Conservation (phyloP, 2,797 vertebrate genomes). For the Echiichthys vipera region DNA sequence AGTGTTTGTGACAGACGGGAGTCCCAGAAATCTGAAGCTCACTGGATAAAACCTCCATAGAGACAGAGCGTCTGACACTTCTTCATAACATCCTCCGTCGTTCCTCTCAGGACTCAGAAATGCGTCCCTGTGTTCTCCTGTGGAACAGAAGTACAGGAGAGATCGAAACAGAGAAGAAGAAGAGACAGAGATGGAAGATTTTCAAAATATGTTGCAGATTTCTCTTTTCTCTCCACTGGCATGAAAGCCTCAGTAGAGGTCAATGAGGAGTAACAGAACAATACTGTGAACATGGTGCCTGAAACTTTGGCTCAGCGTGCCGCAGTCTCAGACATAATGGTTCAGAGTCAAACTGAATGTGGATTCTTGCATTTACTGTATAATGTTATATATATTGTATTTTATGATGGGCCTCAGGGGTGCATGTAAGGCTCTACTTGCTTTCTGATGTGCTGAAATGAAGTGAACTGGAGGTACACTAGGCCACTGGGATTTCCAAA, state of each 20-base stretch:
- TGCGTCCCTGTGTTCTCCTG: constrained; percentile 62
- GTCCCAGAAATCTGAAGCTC: constrained; percentile 17
- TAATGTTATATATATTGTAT: neutral
- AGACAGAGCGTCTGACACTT: constrained; percentile 18
- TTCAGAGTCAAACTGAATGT: neutral
- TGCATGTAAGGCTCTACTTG: neutral
- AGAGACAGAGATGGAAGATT: neutral
- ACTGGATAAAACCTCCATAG: constrained; percentile 15
- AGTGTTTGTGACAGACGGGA: constrained; percentile 2
- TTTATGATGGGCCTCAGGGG: neutral
- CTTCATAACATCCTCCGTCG: constrained; percentile 11
- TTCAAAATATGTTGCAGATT: constrained; percentile 10
- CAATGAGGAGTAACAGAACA: constrained; percentile 26
- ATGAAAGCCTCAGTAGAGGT: neutral
- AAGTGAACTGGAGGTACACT: neutral
- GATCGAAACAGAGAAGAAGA: constrained; percentile 14
- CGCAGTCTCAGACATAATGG: constrained; percentile 9
- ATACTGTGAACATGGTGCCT: neutral
- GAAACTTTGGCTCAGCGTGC: constrained; percentile 8
- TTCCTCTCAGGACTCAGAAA: constrained; percentile 63
- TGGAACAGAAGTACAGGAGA: constrained; percentile 37
- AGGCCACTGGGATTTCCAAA: neutral
- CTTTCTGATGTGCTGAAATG: neutral
- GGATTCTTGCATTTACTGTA: neutral
- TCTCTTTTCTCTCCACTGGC: neutral